A percentile compares a stretch with the other conserved stretches of the same genome.
Evolutionary conservation across 2,113 vertebrate species (phyloP).

Genomic region (Hucho hucho): DNA sequence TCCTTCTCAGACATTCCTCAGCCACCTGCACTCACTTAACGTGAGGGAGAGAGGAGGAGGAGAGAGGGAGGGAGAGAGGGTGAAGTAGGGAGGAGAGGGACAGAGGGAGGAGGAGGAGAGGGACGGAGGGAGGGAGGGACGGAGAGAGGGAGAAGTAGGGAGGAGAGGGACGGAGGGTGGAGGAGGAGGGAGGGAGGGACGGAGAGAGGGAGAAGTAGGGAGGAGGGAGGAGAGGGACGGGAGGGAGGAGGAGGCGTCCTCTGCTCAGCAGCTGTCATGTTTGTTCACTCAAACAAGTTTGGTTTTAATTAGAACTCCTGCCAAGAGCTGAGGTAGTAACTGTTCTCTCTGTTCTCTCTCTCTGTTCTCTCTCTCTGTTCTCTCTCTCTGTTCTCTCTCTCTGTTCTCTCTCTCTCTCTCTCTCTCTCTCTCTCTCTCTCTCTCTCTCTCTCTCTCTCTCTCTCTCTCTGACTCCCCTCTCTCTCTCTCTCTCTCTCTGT

Average conservation of each 20-base stretch:
- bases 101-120: background rate
- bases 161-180: no score
- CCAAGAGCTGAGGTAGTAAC: conserved; percentile 77
- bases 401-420: background rate
- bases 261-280: conserved; percentile 76
- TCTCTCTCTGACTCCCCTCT: background rate
- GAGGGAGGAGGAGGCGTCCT: conserved; percentile 50
- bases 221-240: background rate
- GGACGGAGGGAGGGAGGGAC: no score
- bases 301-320: conserved; percentile 84
- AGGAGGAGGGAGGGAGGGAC: no score
- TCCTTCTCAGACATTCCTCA: conserved; percentile 76
- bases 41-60: conserved; percentile 62
- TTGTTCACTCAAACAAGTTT: conserved; percentile 80
- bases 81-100: conserved; percentile 57
- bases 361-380: conserved; percentile 31
- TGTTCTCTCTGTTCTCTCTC: conserved; percentile 53
- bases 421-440: background rate
- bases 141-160: conserved; percentile 50
- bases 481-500: background rate
- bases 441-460: background rate
- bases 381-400: conserved; percentile 48
- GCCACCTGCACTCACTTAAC: conserved; percentile 88
- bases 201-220: no score
- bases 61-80: background rate